Evolutionary conservation across 2,797 vertebrate genomes (phyloP).

Genomic region (Danio aesculapii): DNA sequence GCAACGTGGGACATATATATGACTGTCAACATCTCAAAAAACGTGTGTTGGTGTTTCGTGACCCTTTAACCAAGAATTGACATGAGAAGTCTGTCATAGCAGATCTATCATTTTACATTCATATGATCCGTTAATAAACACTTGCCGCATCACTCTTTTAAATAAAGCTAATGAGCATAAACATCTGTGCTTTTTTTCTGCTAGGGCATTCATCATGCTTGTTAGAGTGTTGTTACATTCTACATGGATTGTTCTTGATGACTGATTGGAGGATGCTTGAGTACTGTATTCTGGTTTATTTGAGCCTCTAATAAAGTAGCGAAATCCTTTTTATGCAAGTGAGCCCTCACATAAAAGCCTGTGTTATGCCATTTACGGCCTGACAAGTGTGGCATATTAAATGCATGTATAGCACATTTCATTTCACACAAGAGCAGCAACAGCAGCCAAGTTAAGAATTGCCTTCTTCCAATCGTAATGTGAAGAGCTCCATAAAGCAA

Average conservation of each 20-base stretch:
- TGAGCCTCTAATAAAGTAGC: neutral
- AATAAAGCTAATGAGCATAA: neutral
- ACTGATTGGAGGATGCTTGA: neutral
- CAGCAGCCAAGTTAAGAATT: neutral
- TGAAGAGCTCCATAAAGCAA: constrained; percentile 13
- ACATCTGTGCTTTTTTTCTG: neutral
- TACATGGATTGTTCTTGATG: neutral
- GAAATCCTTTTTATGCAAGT: neutral
- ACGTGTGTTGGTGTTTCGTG: no score
- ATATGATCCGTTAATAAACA: no score
- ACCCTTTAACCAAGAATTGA: no score
- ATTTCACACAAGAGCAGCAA: constrained; percentile 11
- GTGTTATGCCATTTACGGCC: neutral
- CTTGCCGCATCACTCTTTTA: neutral
- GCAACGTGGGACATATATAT: no score
- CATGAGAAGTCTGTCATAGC: no score
- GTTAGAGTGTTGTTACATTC: neutral
- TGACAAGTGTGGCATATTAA: constrained; percentile 32
- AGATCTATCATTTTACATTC: no score
- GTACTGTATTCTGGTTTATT: neutral
- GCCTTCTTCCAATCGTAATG: neutral
- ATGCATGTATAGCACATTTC: constrained; percentile 23
- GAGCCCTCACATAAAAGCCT: neutral
- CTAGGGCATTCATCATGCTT: neutral
- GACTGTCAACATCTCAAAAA: no score